Base-by-base conservation (phyloP, 2,797 vertebrate species). In the Halcyon smyrnensis region DNA sequence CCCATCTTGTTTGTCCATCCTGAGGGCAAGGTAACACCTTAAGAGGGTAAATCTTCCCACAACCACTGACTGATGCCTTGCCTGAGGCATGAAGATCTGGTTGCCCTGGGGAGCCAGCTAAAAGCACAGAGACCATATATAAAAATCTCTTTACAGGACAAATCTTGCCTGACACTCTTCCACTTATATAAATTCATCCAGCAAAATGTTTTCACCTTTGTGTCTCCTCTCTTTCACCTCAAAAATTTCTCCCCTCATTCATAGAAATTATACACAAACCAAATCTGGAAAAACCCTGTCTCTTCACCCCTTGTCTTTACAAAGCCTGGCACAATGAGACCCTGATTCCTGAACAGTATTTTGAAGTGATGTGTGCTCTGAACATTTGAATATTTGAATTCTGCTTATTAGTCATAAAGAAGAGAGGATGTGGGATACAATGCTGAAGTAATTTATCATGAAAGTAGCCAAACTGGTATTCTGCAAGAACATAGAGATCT, bases 261-360 rank as follows among this genome's bases (percentile, higher is more conserved):
- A 10, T 1, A 54, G 18, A 32, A 79, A 46, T 32, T 32, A 13
- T 25, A 64, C 1, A 0, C 27, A 80, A 77, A 64, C 11, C 2
- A 68, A 57, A 8, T 13, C 20, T 57, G 36, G 28, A 20, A 78
- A 78, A 60, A 32, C 15, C 0, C 0, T 20, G 3, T 25, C 20
- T 87, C 11, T 80, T 89, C 32, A 69, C 12, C 15, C 7, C 13
- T 68, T 78, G 20, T 41, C 27, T 71, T 0, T 51, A n/a, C 4
- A 59, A 37, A 75, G 4, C 20, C 45, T 48, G 27, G 25, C 8
- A 82, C 48, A 76, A 28, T 2, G 2, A 71, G 32, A 80, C 78
- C 25, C 16, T 30, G 43, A 67, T 80, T 48, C 12, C 16, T 39
- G 70, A 86, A 30, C 20, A 63, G 7, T 3, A 1, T 64, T 89